Conservation (phyloP, 2,113 vertebrate species). For the Zosterops hypoxanthus region DNA sequence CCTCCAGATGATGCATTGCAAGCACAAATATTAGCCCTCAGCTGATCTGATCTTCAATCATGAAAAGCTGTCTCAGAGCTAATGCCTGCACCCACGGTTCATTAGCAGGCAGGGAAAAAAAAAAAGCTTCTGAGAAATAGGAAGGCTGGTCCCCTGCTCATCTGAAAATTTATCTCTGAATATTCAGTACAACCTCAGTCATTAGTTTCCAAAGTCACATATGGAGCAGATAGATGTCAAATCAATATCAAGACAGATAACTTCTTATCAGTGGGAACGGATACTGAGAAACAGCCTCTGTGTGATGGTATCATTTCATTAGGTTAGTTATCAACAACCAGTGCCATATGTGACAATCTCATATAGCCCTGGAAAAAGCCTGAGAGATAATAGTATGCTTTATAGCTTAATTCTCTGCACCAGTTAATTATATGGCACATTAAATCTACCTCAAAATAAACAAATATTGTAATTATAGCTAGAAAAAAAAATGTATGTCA, state of each 20-base stretch:
- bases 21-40: constrained; percentile 53
- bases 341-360: constrained; percentile 42
- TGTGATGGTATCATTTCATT: constrained; percentile 71
- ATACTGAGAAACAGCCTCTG: constrained; percentile 55
- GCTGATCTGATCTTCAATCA: constrained; percentile 46
- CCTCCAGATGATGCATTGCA: not conserved
- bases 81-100: constrained; percentile 61
- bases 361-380: constrained; percentile 13
- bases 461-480: constrained; percentile 48
- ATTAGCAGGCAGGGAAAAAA: constrained; percentile 8
- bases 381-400: not conserved
- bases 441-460: constrained; percentile 68
- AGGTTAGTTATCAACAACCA: constrained; percentile 63
- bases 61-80: constrained; percentile 30
- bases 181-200: constrained; percentile 64
- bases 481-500: not conserved
- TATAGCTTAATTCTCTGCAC: constrained; percentile 55
- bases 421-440: constrained; percentile 70
- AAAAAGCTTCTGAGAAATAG: constrained; percentile 39
- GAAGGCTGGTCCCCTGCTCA: constrained; percentile 50
- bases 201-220: constrained; percentile 70
- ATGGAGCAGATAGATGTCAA: constrained; percentile 71
- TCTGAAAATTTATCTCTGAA: constrained; percentile 66
- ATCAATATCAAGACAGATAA: constrained; percentile 73
- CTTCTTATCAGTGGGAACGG: constrained; percentile 69